A percentile compares a stretch with the other conserved stretches of the same genome.
phyloP scores from a whole-genome alignment of 2,888 invertebrate species.

The Abrostola tripartita region DNA sequence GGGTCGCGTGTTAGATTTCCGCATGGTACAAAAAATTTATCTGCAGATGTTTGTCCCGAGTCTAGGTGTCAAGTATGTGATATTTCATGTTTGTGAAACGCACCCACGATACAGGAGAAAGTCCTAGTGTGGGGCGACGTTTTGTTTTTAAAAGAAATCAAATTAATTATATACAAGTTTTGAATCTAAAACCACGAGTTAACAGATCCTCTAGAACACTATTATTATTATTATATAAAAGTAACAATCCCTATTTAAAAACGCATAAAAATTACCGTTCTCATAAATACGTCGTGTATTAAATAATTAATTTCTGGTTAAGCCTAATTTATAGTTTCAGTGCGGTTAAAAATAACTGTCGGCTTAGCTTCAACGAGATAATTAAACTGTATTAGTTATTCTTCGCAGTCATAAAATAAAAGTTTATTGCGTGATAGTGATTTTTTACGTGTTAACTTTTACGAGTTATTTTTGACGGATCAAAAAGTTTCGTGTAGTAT shows the following conservation, averaged over 20 bases:
- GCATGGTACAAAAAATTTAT: too few relatives aligned
- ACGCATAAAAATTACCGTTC: conserved; percentile 25
- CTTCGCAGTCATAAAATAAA: conserved; percentile 50
- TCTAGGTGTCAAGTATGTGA: too few relatives aligned
- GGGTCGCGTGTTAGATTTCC: too few relatives aligned
- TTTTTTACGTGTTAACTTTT: conserved; percentile 34
- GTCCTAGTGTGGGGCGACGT: too few relatives aligned
- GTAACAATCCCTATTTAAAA: conserved; percentile 27
- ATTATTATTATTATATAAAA: not conserved
- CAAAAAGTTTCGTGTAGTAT: conserved; percentile 7
- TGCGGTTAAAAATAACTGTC: conserved; percentile 55
- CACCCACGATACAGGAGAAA: too few relatives aligned
- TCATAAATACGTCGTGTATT: conserved; percentile 32
- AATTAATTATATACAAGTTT: too few relatives aligned
- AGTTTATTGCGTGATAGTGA: conserved; percentile 50
- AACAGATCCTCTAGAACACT: not conserved
- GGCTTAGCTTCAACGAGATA: conserved; percentile 50
- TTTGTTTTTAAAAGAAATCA: too few relatives aligned
- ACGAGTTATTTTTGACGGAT: conserved; percentile 31
- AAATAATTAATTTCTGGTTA: conserved; percentile 48
- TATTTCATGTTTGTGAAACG: too few relatives aligned
- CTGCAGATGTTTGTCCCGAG: too few relatives aligned
- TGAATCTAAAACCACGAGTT: not conserved
- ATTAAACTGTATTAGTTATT: conserved; percentile 53
- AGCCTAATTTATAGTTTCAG: conserved; percentile 51